These are phyloP conservation scores for Dallia pectoralis DNA, from an alignment of 2,797 vertebrate genomes.

Conservation along the genomic window DNA sequence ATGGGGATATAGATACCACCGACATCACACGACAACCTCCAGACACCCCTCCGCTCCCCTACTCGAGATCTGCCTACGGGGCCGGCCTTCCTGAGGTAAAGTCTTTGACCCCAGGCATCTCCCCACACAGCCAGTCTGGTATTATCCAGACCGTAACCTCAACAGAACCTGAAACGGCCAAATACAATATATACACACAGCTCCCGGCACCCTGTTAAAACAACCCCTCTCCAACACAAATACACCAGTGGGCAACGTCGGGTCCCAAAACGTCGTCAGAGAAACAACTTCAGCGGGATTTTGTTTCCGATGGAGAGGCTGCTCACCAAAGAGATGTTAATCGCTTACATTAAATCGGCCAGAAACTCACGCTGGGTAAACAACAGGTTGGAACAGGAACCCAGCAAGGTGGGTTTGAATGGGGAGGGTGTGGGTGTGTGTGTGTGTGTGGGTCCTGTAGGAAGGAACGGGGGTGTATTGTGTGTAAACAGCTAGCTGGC, in stretches of 20 bases:
- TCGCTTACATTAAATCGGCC: not conserved
- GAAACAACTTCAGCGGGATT: not conserved
- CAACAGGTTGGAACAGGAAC: not conserved
- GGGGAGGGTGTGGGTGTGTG: not conserved
- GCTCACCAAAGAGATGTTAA: not conserved
- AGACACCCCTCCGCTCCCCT: not conserved
- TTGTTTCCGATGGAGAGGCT: not conserved
- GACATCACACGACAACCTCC: conserved; percentile 22
- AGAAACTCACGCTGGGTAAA: not conserved
- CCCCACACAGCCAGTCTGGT: not conserved
- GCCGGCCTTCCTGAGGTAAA: not conserved
- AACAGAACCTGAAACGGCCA: not conserved
- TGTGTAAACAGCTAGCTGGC: not conserved
- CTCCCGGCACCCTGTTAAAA: not conserved
- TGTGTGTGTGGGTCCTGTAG: not conserved
- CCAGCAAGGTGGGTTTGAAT: not conserved
- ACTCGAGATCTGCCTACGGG: conserved; percentile 31
- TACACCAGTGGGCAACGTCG: not conserved
- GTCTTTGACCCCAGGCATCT: not conserved
- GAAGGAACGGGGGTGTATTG: not conserved
- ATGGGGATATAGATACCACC: not conserved
- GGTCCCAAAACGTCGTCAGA: not conserved
- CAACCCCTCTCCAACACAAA: conserved; percentile 18
- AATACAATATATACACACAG: conserved; percentile 15
- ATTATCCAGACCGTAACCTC: not conserved